Evolutionary conservation across 1,140 invertebrate species (phyloP).

Genomic region (Acyrthosiphon pisum): DNA sequence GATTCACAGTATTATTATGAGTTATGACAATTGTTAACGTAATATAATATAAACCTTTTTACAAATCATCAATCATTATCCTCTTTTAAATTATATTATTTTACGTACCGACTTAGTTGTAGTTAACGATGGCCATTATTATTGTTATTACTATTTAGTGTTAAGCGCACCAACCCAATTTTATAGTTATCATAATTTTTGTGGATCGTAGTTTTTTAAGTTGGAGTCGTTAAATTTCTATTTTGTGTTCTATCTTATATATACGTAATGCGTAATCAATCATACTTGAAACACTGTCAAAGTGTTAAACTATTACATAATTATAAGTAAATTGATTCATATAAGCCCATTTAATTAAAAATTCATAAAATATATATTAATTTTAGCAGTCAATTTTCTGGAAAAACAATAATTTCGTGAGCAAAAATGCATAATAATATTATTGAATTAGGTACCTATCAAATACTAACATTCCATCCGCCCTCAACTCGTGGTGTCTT

Average conservation of each 20-base stretch:
- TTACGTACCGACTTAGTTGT: not conserved
- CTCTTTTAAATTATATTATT: not conserved
- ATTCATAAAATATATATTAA: not conserved
- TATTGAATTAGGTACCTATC: not conserved
- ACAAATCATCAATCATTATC: not conserved
- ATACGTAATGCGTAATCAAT: not conserved
- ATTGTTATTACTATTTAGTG: not conserved
- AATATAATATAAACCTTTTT: not conserved
- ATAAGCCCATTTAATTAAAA: not conserved
- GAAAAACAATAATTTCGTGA: not conserved
- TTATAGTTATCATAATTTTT: not conserved
- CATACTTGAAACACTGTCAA: not conserved
- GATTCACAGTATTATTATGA: not conserved
- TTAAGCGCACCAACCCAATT: not conserved
- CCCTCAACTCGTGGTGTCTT: not conserved
- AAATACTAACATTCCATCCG: not conserved
- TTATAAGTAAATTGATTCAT: not conserved
- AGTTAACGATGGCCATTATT: not conserved
- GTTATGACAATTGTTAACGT: not conserved
- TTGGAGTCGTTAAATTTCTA: not conserved
- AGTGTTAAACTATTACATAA: not conserved
- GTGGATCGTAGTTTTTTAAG: not conserved
- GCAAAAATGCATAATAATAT: not conserved
- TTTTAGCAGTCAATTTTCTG: not conserved
- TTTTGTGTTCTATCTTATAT: not conserved